Evolutionary conservation across 1,140 invertebrate species (phyloP).

Genomic region (Thalassaphorura encarpata): DNA sequence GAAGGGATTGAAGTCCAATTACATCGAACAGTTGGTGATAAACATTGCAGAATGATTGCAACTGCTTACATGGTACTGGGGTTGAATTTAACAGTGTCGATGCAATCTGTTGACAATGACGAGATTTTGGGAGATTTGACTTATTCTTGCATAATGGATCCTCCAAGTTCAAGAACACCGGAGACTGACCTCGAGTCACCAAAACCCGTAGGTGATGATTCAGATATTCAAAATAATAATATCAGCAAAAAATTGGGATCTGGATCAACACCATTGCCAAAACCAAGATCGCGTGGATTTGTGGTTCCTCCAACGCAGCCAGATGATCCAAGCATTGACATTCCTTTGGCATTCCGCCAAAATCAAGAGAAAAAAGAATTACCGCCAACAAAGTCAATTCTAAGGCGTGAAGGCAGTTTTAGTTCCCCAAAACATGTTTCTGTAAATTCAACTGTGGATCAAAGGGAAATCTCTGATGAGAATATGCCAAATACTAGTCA

Average conservation of each 20-base stretch:
- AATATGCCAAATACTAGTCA: background rate
- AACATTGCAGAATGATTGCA: conserved; percentile 3
- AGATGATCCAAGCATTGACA: background rate
- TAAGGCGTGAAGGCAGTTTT: background rate
- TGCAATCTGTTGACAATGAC: background rate
- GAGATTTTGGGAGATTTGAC: background rate
- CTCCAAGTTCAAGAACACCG: background rate
- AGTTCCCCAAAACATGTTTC: background rate
- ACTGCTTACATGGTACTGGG: background rate
- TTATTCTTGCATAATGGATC: background rate
- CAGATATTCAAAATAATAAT: no score
- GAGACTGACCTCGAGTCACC: background rate
- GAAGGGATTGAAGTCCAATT: background rate
- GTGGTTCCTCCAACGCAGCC: background rate
- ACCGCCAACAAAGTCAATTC: background rate
- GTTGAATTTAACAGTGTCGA: background rate
- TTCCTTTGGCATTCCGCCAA: background rate
- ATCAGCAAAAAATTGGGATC: no score
- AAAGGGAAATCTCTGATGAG: background rate
- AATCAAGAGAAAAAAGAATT: background rate
- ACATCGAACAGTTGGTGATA: conserved; percentile 13
- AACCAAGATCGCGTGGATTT: background rate
- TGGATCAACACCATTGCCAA: no score
- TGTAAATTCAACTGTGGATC: background rate
- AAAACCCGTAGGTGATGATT: background rate